Percentiles rank a stretch among this genome's conserved stretches.
These are phyloP conservation scores for Eulemur albifrons DNA, from an alignment of 2,797 vertebrate genomes.

Conservation along the genomic window DNA sequence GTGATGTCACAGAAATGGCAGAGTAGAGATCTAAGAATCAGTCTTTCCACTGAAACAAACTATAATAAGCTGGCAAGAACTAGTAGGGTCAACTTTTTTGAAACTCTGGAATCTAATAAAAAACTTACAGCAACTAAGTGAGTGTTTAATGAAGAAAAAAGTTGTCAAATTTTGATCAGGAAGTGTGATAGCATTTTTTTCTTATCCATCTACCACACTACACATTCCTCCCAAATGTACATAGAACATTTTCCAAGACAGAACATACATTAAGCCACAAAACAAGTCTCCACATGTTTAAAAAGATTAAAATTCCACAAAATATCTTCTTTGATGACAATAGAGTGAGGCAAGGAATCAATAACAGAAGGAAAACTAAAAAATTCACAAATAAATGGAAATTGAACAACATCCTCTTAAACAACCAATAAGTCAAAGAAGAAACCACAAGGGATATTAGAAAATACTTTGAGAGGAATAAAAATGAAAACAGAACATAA, in stretches of 20 bases:
- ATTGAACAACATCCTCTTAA: not conserved
- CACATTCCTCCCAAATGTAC: not conserved
- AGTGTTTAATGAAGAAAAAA: not conserved
- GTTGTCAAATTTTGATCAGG: not conserved
- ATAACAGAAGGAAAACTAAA: not conserved
- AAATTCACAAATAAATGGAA: not conserved
- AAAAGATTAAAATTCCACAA: not conserved
- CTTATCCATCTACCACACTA: not conserved
- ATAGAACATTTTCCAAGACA: not conserved
- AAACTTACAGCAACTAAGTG: not conserved
- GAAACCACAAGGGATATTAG: not conserved
- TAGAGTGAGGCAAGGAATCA: not conserved
- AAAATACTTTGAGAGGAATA: not conserved
- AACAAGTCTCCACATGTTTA: not conserved
- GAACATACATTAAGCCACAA: not conserved
- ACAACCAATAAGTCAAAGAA: not conserved
- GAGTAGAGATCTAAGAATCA: not conserved
- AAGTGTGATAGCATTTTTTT: not conserved
- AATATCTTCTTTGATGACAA: not conserved
- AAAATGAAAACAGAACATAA: not conserved
- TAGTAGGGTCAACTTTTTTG: not conserved
- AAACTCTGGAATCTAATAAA: not conserved
- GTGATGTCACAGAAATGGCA: not conserved
- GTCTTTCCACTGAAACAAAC: not conserved
- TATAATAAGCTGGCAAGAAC: not conserved